A percentile compares a stretch with the other conserved stretches of the same genome.
Evolutionary conservation across 2,113 vertebrate genomes (phyloP).

Genomic region (Vidua macroura): DNA sequence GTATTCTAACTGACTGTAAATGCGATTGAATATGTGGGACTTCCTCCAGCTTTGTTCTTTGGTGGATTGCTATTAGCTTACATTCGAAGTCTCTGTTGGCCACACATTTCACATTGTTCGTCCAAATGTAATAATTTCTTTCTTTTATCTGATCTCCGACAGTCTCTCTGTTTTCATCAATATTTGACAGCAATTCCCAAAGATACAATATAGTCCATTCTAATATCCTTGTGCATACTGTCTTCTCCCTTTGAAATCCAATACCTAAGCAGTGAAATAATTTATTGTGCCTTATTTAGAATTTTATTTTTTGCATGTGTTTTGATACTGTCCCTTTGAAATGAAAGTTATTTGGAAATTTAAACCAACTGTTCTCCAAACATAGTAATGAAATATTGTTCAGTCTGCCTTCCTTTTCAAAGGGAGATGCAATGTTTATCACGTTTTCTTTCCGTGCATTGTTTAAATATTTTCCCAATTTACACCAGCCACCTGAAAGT

Average conservation of each 20-base stretch:
- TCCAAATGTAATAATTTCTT: constrained; percentile 79
- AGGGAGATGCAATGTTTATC: neutral
- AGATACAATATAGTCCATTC: constrained; percentile 77
- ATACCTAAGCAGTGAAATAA: constrained; percentile 81
- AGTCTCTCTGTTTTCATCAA: constrained; percentile 80
- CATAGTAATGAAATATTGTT: constrained; percentile 63
- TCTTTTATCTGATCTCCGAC: constrained; percentile 82
- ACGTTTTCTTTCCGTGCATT: neutral
- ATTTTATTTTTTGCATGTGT: constrained; percentile 78
- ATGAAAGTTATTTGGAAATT: constrained; percentile 74
- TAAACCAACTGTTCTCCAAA: constrained; percentile 77
- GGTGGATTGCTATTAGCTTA: constrained; percentile 74
- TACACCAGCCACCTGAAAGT: neutral
- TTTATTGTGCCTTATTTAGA: constrained; percentile 81
- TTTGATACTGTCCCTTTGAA: constrained; percentile 77
- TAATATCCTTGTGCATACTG: constrained; percentile 75
- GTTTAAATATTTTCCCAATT: neutral
- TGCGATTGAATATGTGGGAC: constrained; percentile 57
- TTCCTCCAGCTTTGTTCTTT: constrained; percentile 74
- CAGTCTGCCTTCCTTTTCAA: constrained; percentile 20
- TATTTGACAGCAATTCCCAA: constrained; percentile 84
- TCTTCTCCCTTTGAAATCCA: constrained; percentile 80
- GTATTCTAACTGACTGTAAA: constrained; percentile 71
- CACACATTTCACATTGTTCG: constrained; percentile 72
- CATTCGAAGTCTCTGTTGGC: constrained; percentile 76